Evolutionary conservation across 2,888 invertebrate genomes (phyloP), one percentile per base, ranked within the genome.

Genomic region (Rhabditoides inermis): DNA sequence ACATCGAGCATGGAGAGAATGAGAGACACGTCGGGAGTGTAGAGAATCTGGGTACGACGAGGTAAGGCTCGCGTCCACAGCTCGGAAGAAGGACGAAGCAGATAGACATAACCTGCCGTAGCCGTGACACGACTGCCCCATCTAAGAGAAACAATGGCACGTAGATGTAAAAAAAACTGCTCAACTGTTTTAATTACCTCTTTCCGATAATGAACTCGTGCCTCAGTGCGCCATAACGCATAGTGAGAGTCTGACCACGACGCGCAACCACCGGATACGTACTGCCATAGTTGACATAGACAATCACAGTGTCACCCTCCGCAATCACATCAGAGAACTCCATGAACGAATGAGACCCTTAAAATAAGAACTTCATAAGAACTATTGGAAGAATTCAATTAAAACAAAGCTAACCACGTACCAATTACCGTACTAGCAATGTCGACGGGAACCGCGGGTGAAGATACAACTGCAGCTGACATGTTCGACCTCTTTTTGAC

Each of bases 11-110:
- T 87, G 65, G 88, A 81, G 27, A 89, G 79, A 61, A 98, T 91
- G 83, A 94, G 84, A 77, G 90, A 90, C 52, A 92, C 90, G 71
- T 98, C 95, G 1, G 94, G 89, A 2, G 91, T 87, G 77, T 99
- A 98, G 57, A 98, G 86, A 61, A 98, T 98, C 81, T 98, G 98
- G 15, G 98, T 98, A 63, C 94, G 83, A 78, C 95, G 94, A 0
- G 92, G 92, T 50, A 98, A 78, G 0, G 88, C 89, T 61, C 87
- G 78, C 0, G 95, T 92, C 95, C 95, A 98, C 12, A 98, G 80
- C 77, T 94, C 94, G 0, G 95, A 89, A 30, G 89, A 91, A 0
- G 92, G 90, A 77, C 90, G 88, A 20, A 98, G 78, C 0, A 90
- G 84, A 77, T 88, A 87, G 0, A 88, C 88, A 86, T 88, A 94